These are phyloP conservation scores for Bagarius yarrelli DNA, from an alignment of 2,113 vertebrate genomes.

Conservation along the genomic window DNA sequence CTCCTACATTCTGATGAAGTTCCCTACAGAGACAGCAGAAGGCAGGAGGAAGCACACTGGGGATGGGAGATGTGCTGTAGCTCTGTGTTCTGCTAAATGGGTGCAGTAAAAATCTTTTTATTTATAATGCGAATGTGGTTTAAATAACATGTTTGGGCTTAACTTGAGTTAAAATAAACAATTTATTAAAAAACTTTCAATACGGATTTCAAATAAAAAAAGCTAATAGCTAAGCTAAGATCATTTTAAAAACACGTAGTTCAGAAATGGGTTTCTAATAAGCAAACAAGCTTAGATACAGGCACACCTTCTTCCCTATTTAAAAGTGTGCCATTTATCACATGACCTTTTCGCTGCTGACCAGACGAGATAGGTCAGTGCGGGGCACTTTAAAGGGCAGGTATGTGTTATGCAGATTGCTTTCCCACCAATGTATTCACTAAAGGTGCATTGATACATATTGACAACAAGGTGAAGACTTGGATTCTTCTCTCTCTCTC, in stretches of 20 bases:
- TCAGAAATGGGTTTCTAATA: constrained; percentile 40
- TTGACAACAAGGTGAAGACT: constrained; percentile 38
- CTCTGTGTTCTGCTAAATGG: constrained; percentile 8
- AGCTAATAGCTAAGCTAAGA: background rate
- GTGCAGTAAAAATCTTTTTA: background rate
- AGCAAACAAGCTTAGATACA: constrained; percentile 35
- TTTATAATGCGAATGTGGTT: constrained; percentile 6
- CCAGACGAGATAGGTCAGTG: constrained; percentile 25
- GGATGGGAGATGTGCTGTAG: background rate
- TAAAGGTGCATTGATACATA: constrained; percentile 40
- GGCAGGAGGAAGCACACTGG: constrained; percentile 34
- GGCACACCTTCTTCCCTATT: constrained; percentile 32
- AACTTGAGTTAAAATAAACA: background rate
- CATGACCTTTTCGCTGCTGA: constrained; percentile 47
- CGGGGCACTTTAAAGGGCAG: constrained; percentile 43
- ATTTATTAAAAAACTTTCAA: background rate
- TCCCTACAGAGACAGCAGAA: constrained; percentile 34
- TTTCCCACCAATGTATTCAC: constrained; percentile 28
- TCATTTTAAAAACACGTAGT: too few species aligned
- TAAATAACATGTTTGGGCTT: background rate
- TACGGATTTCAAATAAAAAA: background rate
- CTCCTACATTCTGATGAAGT: constrained; percentile 4
- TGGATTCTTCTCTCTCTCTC: background rate
- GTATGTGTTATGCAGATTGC: constrained; percentile 47
- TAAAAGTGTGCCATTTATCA: constrained; percentile 45